These are phyloP conservation scores for Campopleginae sp. DNA, from an alignment of 2,888 invertebrate species.

Conservation along the genomic window DNA sequence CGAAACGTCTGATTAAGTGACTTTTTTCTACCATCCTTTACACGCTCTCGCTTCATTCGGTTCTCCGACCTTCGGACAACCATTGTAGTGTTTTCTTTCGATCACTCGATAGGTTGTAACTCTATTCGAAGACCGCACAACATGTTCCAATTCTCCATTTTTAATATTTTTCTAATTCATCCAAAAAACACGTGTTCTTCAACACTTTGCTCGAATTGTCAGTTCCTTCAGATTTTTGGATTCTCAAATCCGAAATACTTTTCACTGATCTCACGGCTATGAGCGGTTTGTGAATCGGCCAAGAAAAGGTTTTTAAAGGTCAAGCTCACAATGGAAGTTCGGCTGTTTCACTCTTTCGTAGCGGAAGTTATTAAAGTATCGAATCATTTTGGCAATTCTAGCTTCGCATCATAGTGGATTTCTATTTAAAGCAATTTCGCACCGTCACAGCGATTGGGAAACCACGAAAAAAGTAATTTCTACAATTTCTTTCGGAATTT, in stretches of 20 bases:
- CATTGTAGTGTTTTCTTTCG: background rate
- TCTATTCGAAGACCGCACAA: background rate
- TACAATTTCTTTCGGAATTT: background rate
- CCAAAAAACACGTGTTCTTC: background rate
- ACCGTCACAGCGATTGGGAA: constrained; percentile 45
- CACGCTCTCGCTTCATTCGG: constrained; percentile 8
- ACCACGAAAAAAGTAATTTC: constrained; percentile 3
- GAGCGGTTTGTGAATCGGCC: background rate
- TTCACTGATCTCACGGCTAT: background rate
- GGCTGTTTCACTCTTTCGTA: constrained; percentile 53
- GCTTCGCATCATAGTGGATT: constrained; percentile 36
- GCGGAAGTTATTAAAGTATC: constrained; percentile 21
- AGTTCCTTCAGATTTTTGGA: background rate
- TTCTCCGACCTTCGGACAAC: constrained; percentile 4
- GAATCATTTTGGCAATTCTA: constrained; percentile 49
- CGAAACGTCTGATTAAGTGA: background rate
- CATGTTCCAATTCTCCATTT: background rate
- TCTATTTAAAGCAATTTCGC: constrained; percentile 9
- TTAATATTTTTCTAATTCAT: background rate
- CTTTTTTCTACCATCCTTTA: constrained; percentile 31
- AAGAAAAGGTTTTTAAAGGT: background rate
- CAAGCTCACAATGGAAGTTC: background rate
- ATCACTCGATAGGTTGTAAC: constrained; percentile 5
- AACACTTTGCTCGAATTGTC: background rate
- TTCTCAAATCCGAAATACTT: background rate